A percentile compares a stretch with the other conserved stretches of the same genome.
Conservation (phyloP, 2,797 vertebrate genomes). For the Darevskia mixta region DNA sequence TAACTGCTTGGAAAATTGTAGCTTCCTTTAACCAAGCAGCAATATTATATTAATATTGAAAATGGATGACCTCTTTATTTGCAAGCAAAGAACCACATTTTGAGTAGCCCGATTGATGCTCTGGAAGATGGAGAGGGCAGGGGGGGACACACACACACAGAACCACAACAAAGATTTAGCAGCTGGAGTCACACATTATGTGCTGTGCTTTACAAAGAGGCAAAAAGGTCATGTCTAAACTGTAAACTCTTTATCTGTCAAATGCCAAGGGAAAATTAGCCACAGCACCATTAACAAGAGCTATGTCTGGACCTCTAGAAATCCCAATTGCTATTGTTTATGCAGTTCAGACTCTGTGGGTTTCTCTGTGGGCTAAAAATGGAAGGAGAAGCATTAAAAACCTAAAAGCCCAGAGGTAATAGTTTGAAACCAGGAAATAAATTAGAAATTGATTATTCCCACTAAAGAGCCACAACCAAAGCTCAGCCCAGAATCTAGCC, state of each 20-base stretch:
- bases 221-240: background rate
- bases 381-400: slow-evolving; percentile 22
- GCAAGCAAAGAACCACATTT: background rate
- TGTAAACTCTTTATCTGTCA: slow-evolving; percentile 6
- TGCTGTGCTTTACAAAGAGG: background rate
- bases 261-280: slow-evolving; percentile 16
- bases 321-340: background rate
- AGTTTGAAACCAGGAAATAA: slow-evolving; percentile 20
- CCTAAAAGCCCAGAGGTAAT: slow-evolving; percentile 1
- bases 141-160: too few relatives aligned
- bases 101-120: background rate
- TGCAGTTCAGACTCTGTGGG: background rate
- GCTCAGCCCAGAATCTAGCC: background rate
- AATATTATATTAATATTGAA: slow-evolving; percentile 11
- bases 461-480: slow-evolving; percentile 12
- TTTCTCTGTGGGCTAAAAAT: background rate
- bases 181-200: background rate
- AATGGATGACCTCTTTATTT: background rate
- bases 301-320: background rate
- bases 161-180: background rate
- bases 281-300: background rate
- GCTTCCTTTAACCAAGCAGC: background rate
- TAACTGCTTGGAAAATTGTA: slow-evolving; percentile 12
- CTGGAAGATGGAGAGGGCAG: background rate
- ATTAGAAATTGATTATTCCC: slow-evolving; percentile 35